Conservation (phyloP, 1,140 invertebrate genomes). For the Chrysoperla carnea region DNA sequence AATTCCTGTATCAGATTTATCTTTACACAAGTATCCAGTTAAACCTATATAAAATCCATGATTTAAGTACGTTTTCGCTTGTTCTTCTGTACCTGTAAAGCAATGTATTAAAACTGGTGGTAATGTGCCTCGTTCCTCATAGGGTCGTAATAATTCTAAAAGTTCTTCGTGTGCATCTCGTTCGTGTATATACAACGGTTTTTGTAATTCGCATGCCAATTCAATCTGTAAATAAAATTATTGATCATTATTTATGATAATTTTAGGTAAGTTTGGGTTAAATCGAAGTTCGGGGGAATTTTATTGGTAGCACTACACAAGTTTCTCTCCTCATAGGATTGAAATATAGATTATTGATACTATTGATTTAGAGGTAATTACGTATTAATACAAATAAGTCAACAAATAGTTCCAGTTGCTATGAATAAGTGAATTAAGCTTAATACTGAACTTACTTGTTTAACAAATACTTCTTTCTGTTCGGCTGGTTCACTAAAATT, state of each 20-base stretch:
- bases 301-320: no score
- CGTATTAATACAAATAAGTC: no score
- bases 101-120: constrained; percentile 80
- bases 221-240: constrained; percentile 39
- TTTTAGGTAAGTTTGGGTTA: no score
- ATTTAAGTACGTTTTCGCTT: constrained; percentile 72
- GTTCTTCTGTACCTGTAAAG: constrained; percentile 75
- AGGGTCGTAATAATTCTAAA: constrained; percentile 35
- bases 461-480: constrained; percentile 74
- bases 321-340: no score
- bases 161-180: constrained; percentile 76
- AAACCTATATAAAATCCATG: constrained; percentile 76
- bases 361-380: no score
- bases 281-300: no score
- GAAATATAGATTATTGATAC: no score
- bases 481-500: constrained; percentile 81
- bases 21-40: constrained; percentile 83
- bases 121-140: constrained; percentile 32
- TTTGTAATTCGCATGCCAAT: constrained; percentile 68
- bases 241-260: no score
- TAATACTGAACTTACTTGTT: constrained; percentile 42
- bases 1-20: constrained; percentile 81
- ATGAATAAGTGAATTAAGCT: no score
- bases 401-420: no score
- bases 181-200: constrained; percentile 84